A percentile compares a stretch with the other conserved stretches of the same genome.
These are phyloP conservation scores for Geodia barretti DNA, from an alignment of 37 sponge, comb jelly and placozoan genomes.

Conservation along the genomic window DNA sequence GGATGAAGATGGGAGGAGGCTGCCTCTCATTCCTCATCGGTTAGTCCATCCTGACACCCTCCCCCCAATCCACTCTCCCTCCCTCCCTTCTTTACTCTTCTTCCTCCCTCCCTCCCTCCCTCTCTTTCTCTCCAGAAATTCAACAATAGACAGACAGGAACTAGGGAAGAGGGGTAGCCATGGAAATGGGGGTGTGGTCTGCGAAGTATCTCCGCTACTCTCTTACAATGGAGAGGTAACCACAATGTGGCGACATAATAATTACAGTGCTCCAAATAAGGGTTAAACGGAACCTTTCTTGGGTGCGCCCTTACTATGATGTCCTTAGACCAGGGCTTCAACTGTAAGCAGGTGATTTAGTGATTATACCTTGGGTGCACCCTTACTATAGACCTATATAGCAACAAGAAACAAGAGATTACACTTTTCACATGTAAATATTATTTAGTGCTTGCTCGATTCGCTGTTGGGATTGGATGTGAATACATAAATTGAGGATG, in stretches of 20 bases:
- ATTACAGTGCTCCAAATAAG: too few relatives aligned
- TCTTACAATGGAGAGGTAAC: constrained; percentile 93
- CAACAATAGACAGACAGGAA: neutral
- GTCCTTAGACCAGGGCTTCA: too few relatives aligned
- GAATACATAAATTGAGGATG: too few relatives aligned
- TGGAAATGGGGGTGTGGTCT: constrained; percentile 37
- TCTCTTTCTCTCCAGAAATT: neutral
- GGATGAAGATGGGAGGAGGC: constrained; percentile 37
- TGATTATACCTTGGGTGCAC: too few relatives aligned
- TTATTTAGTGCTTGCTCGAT: neutral
- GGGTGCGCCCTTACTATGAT: too few relatives aligned
- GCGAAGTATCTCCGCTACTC: constrained; percentile 87
- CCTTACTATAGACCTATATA: too few relatives aligned
- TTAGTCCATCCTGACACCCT: neutral
- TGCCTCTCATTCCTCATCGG: constrained; percentile 69
- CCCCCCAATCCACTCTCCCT: neutral
- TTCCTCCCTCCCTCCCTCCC: neutral
- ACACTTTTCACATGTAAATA: neutral
- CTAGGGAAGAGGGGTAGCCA: neutral
- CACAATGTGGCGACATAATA: neutral
- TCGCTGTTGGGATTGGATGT: neutral
- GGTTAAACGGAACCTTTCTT: too few relatives aligned
- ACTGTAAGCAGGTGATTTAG: too few relatives aligned
- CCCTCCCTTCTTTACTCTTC: neutral
- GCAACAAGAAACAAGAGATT: too few relatives aligned